These are phyloP conservation scores for Philhelius pedissequus DNA, from an alignment of 2,888 invertebrate genomes.

Conservation along the genomic window DNA sequence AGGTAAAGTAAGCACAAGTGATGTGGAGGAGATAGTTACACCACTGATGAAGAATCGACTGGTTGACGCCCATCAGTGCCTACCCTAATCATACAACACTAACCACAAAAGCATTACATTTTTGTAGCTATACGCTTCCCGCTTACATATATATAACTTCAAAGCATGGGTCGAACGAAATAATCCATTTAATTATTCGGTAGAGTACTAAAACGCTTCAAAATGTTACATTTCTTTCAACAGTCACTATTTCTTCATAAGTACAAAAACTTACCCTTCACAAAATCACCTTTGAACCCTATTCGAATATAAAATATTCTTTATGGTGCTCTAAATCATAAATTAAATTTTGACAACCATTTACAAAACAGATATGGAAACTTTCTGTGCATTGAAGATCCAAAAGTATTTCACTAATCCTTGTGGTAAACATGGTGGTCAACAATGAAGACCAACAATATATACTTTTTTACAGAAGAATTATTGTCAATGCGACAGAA, in stretches of 20 bases:
- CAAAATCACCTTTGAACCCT: conserved; percentile 11
- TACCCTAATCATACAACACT: too few relatives aligned
- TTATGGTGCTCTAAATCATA: background rate
- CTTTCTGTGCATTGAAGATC: background rate
- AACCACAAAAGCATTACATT: too few relatives aligned
- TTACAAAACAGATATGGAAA: background rate
- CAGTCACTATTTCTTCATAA: background rate
- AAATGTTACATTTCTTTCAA: too few relatives aligned
- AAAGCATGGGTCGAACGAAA: too few relatives aligned
- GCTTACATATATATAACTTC: too few relatives aligned
- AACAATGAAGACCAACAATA: conserved; percentile 2
- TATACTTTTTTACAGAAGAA: background rate
- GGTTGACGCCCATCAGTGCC: too few relatives aligned
- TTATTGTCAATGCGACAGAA: conserved; percentile 20
- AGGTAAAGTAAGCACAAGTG: too few relatives aligned
- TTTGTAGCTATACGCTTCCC: too few relatives aligned
- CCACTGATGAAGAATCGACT: too few relatives aligned
- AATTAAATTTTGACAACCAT: conserved; percentile 3
- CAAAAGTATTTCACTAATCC: conserved; percentile 10
- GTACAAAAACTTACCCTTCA: background rate
- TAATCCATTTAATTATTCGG: too few relatives aligned
- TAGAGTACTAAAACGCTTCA: too few relatives aligned
- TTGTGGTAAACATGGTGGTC: conserved; percentile 32
- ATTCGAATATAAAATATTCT: background rate
- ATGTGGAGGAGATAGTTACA: too few relatives aligned